Conservation (phyloP, 2,888 invertebrate genomes). For the Pilophorus perplexus region DNA sequence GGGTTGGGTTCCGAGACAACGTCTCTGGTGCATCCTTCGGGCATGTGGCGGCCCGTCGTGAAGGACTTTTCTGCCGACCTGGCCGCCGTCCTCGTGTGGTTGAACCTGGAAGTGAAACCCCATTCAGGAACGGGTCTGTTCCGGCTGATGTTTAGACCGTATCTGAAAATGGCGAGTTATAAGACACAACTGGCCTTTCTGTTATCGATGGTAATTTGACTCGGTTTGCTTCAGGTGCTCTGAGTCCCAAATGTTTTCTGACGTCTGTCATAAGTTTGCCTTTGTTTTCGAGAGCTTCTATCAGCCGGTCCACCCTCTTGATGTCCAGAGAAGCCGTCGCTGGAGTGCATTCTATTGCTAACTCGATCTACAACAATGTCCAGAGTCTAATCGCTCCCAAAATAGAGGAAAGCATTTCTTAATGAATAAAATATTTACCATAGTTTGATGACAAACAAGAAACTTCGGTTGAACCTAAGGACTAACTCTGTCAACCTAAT, state of each 20-base stretch:
- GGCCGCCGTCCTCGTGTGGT: conserved; percentile 21
- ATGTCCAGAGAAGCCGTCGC: conserved; percentile 15
- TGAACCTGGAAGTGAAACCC: too few relatives aligned
- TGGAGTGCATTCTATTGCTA: conserved; percentile 24
- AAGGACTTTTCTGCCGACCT: conserved; percentile 20
- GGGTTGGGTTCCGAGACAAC: conserved; percentile 22
- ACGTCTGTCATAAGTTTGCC: conserved; percentile 16
- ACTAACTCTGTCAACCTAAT: too few relatives aligned
- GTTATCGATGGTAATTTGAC: conserved; percentile 14
- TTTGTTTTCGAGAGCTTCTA: conserved; percentile 28
- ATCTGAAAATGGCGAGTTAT: too few relatives aligned
- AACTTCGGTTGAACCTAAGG: too few relatives aligned
- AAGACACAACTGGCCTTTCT: too few relatives aligned
- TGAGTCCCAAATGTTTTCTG: conserved; percentile 23
- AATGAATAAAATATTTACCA: too few relatives aligned
- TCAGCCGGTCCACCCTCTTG: conserved; percentile 20
- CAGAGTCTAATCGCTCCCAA: too few relatives aligned
- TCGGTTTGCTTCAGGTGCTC: background rate
- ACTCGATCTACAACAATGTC: conserved; percentile 29
- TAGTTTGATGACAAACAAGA: too few relatives aligned
- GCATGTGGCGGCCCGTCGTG: conserved; percentile 21
- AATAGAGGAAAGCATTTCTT: too few relatives aligned
- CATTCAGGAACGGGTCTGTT: too few relatives aligned
- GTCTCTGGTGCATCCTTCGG: conserved; percentile 8
- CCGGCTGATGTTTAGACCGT: too few relatives aligned